These are phyloP conservation scores for Caenorhabditis sp. DNA, from an alignment of 2,888 invertebrate species.

Conservation along the genomic window DNA sequence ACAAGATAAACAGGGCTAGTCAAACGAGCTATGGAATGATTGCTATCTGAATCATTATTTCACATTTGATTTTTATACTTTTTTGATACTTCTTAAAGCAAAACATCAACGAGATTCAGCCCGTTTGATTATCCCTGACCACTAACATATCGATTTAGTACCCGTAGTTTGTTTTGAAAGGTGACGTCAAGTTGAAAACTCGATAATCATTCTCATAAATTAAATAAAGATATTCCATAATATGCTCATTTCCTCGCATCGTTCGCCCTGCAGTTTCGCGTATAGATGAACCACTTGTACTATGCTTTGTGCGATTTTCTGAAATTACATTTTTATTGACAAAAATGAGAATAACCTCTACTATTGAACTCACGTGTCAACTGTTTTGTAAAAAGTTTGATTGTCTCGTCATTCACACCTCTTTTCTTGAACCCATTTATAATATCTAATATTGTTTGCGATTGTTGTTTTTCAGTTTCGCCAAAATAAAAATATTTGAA, in stretches of 20 bases:
- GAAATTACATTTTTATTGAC: conserved; percentile 1
- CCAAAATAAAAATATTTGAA: conserved; percentile 29
- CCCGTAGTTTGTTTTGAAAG: conserved; percentile 9
- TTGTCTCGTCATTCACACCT: conserved; percentile 13
- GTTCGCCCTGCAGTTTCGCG: conserved; percentile 6
- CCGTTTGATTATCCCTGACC: too few species aligned
- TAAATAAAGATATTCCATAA: conserved; percentile 18
- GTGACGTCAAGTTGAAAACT: conserved; percentile 20
- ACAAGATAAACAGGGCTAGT: too few species aligned
- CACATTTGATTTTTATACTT: too few species aligned
- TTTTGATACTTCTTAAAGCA: too few species aligned
- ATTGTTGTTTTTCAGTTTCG: conserved; percentile 22
- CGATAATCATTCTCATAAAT: conserved; percentile 28
- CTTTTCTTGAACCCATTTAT: conserved; percentile 9
- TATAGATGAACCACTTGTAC: conserved; percentile 28
- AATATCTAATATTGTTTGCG: conserved; percentile 13
- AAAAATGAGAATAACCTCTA: not conserved
- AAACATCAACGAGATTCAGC: too few species aligned
- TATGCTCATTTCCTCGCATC: conserved; percentile 12
- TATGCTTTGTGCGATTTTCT: conserved; percentile 33
- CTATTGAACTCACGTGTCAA: conserved; percentile 12
- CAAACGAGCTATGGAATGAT: too few species aligned
- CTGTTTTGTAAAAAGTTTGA: conserved; percentile 12
- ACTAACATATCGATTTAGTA: not conserved
- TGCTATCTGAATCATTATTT: too few species aligned